phyloP scores from a whole-genome alignment of 2,888 invertebrate species.

The Megaustenia siamemsis region DNA sequence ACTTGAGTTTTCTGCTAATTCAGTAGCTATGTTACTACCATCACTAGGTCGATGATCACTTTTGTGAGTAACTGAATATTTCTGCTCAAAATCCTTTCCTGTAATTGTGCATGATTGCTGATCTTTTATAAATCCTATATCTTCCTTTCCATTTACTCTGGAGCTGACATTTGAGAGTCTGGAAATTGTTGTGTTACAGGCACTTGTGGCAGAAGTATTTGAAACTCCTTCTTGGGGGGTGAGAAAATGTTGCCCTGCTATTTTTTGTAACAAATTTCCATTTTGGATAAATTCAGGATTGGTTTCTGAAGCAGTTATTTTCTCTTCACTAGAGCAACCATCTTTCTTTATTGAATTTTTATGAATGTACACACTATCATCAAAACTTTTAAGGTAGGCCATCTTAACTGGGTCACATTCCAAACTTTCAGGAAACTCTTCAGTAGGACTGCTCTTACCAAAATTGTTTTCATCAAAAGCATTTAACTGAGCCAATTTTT shows the following conservation, averaged over 20 bases:
- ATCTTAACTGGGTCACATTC: conserved; percentile 32
- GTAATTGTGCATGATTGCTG: background rate
- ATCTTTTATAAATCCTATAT: background rate
- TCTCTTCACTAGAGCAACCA: background rate
- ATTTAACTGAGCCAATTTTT: conserved; percentile 58
- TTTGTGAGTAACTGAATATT: background rate
- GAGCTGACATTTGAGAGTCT: background rate
- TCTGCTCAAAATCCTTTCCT: background rate
- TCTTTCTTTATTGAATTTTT: background rate
- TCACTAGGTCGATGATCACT: background rate
- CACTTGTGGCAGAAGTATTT: background rate
- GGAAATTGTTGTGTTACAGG: background rate
- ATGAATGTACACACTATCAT: conserved; percentile 14
- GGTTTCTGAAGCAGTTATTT: background rate
- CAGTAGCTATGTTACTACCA: background rate
- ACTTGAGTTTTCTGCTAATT: background rate
- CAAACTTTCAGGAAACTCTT: background rate
- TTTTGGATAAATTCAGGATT: background rate
- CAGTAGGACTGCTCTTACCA: background rate
- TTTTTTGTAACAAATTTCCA: background rate
- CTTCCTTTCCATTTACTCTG: background rate
- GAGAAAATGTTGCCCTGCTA: background rate
- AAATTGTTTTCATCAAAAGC: conserved; percentile 32
- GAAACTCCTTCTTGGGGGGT: background rate
- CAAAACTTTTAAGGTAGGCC: conserved; percentile 8